Evolutionary conservation across 2,888 invertebrate species (phyloP).

Genomic region (Andrena dorsata): DNA sequence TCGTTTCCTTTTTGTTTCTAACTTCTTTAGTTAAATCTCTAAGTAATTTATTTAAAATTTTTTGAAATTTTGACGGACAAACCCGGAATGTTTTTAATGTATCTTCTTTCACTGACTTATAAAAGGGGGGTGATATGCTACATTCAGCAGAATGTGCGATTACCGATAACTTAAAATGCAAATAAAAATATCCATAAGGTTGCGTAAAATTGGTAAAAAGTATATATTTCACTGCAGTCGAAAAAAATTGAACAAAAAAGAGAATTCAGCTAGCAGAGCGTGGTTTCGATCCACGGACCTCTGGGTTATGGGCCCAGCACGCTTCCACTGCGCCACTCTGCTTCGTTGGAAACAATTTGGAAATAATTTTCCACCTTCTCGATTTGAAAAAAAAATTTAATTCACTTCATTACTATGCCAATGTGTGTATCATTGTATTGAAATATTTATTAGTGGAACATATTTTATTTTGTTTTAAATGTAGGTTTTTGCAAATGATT

Average conservation of each 20-base stretch:
- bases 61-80: background rate
- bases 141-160: background rate
- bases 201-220: too few relatives aligned
- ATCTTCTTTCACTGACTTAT: background rate
- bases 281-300: conserved; percentile 83
- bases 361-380: conserved; percentile 20
- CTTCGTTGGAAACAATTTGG: conserved; percentile 46
- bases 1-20: conserved; percentile 14
- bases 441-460: background rate
- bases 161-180: background rate
- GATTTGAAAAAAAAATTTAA: background rate
- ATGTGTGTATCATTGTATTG: background rate
- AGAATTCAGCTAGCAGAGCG: conserved; percentile 76
- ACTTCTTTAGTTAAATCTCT: background rate
- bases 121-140: background rate
- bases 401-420: background rate
- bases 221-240: too few relatives aligned
- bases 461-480: background rate
- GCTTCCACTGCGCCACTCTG: conserved; percentile 84
- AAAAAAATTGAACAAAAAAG: conserved; percentile 33
- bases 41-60: conserved; percentile 4
- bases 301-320: conserved; percentile 83
- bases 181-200: background rate
- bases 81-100: conserved; percentile 1
- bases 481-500: background rate